Evolutionary conservation across 2,113 vertebrate species (phyloP), one percentile per base, ranked within the genome.

Genomic region (Muscicapa adusta): DNA sequence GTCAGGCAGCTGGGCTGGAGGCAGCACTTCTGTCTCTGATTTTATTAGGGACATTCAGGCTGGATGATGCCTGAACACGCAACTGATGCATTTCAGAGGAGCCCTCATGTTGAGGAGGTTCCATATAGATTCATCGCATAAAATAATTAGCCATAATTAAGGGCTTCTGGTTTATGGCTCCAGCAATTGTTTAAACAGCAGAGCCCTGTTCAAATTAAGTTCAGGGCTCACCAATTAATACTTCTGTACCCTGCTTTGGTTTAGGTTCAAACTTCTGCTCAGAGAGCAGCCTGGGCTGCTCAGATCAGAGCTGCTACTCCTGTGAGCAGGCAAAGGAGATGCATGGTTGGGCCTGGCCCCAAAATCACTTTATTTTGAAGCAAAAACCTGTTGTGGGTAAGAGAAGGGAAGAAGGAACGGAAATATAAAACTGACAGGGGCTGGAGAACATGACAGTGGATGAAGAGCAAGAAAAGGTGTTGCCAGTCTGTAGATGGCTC

Each of bases 111-210:
- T 91, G 89, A 95, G 58, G 84, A 95, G 93, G 82, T 90, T 83
- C 89, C 82, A 70, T 77, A 95, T 45, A 93, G 88, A 95, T 93
- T 85, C 79, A 80, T 12, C 8, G 6, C 87, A 94, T 78, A 95
- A 97, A 97, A 96, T 93, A 96, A 96, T 97, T 76, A 96, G 72
- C 78, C 76, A 14, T 95, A 96, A 96, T 96, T 96, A 96, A 93
- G 91, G 95, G 89, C 70, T 97, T 96, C 94, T 94, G 95, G 95
- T 93, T 97, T 82, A 72, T 94, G 92, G 92, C 85, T 96, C 93
- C 88, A 91, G 45, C 74, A 78, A 94, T 93, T 94, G 88, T 96
- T 96, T 96, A 88, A 95, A 79, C 71, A 93, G 91, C 86, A 91
- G 92, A 94, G 72, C 48, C 54, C 74, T 54, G 48, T 8, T 88